phyloP scores from a whole-genome alignment of 2,113 vertebrate species.

The Epinephelus fuscoguttatus region DNA sequence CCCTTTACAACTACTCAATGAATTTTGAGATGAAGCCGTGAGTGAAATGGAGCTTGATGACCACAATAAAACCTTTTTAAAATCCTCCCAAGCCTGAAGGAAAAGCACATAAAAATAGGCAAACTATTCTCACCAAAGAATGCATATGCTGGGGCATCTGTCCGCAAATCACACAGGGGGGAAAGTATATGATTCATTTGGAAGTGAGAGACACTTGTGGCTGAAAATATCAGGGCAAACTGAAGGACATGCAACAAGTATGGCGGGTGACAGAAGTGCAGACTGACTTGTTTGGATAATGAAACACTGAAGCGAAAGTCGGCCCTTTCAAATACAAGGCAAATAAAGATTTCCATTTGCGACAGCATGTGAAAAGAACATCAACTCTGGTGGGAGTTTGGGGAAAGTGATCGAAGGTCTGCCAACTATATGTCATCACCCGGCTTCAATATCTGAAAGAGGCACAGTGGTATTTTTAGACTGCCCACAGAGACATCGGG shows the following conservation, averaged over 20 bases:
- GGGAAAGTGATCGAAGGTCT: slow-evolving; percentile 52
- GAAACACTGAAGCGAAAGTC: slow-evolving; percentile 22
- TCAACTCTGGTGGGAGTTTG: slow-evolving; percentile 41
- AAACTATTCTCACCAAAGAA: slow-evolving; percentile 1
- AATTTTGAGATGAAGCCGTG: slow-evolving; percentile 57
- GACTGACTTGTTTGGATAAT: background rate
- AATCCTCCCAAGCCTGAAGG: slow-evolving; percentile 25
- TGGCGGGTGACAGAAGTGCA: background rate
- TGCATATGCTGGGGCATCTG: background rate
- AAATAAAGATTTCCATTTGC: slow-evolving; percentile 63
- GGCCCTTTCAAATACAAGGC: slow-evolving; percentile 32
- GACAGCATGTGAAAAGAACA: slow-evolving; percentile 55
- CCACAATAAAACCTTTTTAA: slow-evolving; percentile 5
- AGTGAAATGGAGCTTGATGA: slow-evolving; percentile 26
- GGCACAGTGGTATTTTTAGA: slow-evolving; percentile 75
- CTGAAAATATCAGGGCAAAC: background rate
- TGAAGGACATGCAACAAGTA: background rate
- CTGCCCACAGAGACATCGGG: slow-evolving; percentile 65
- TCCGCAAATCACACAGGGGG: background rate
- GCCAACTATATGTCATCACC: slow-evolving; percentile 81
- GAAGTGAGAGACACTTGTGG: background rate
- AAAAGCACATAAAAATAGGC: slow-evolving; percentile 5
- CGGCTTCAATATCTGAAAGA: slow-evolving; percentile 77
- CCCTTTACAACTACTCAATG: slow-evolving; percentile 38
- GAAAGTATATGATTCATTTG: background rate